phyloP scores from a whole-genome alignment of 2,113 vertebrate genomes.

The Cryptotis parvus region DNA sequence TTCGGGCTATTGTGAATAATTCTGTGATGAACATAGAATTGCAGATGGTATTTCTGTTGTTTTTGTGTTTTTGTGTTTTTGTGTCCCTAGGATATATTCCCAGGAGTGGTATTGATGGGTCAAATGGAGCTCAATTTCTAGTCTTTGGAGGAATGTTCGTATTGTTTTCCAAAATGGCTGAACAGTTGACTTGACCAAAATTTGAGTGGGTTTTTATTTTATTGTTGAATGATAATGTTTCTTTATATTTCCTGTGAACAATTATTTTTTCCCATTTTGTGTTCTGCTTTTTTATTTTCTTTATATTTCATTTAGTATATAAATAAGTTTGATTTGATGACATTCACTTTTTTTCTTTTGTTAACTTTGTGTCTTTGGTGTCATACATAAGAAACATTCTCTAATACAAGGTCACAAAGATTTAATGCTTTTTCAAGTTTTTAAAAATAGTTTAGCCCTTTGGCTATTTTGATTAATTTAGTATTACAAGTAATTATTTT shows the following conservation, averaged over 20 bases:
- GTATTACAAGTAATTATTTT: neutral
- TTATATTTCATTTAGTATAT: neutral
- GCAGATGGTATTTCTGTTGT: too few relatives aligned
- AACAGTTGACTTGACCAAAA: slow-evolving; percentile 10
- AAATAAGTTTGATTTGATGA: neutral
- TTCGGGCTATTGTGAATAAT: too few relatives aligned
- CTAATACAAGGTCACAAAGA: neutral
- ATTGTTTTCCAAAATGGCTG: too few relatives aligned
- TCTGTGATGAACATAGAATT: too few relatives aligned
- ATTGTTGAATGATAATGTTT: neutral
- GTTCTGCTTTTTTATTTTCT: neutral
- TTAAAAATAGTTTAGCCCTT: neutral
- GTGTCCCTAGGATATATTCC: too few relatives aligned
- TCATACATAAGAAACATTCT: slow-evolving; percentile 3
- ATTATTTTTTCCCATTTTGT: neutral
- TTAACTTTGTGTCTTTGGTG: neutral
- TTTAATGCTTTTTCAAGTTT: neutral
- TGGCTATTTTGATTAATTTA: too few relatives aligned
- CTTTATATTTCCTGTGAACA: neutral
- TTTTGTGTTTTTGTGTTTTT: too few relatives aligned
- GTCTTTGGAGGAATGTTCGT: too few relatives aligned
- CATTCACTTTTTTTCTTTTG: neutral
- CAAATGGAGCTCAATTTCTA: too few relatives aligned
- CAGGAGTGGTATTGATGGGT: too few relatives aligned
- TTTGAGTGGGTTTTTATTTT: neutral